phyloP scores from a whole-genome alignment of 2,888 invertebrate genomes.

The Erebia epiphron region DNA sequence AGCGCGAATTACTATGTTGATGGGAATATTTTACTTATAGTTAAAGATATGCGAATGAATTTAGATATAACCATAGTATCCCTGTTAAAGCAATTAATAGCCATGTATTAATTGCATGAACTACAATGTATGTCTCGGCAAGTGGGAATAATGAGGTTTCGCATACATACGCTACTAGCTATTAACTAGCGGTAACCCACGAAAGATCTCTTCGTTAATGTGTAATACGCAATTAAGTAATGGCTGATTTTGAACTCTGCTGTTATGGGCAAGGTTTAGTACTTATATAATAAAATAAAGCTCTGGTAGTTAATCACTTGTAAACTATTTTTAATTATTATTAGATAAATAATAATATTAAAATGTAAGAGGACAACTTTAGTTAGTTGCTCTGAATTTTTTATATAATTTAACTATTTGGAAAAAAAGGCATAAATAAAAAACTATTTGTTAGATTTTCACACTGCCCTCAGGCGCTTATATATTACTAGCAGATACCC shows the following conservation, averaged over 20 bases:
- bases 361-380: too few relatives aligned
- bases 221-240: conserved; percentile 44
- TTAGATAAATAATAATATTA: too few relatives aligned
- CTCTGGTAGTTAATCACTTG: background rate
- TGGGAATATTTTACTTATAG: too few relatives aligned
- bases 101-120: conserved; percentile 39
- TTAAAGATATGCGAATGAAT: background rate
- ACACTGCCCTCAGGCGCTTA: background rate
- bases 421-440: background rate
- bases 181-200: conserved; percentile 49
- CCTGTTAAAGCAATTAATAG: conserved; percentile 38
- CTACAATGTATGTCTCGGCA: conserved; percentile 43
- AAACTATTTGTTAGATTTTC: background rate
- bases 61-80: background rate
- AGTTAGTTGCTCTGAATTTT: too few relatives aligned
- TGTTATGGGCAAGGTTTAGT: conserved; percentile 28
- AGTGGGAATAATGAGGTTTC: conserved; percentile 50
- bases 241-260: conserved; percentile 38
- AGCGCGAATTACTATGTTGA: background rate
- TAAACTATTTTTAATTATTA: too few relatives aligned
- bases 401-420: background rate
- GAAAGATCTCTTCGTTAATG: conserved; percentile 46
- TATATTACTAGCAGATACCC: too few relatives aligned
- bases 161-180: conserved; percentile 53
- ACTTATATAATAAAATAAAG: conserved; percentile 12